Percentiles rank a stretch among this genome's conserved stretches.
Conservation (phyloP, 2,888 invertebrate genomes). For the Perdita meconis region DNA sequence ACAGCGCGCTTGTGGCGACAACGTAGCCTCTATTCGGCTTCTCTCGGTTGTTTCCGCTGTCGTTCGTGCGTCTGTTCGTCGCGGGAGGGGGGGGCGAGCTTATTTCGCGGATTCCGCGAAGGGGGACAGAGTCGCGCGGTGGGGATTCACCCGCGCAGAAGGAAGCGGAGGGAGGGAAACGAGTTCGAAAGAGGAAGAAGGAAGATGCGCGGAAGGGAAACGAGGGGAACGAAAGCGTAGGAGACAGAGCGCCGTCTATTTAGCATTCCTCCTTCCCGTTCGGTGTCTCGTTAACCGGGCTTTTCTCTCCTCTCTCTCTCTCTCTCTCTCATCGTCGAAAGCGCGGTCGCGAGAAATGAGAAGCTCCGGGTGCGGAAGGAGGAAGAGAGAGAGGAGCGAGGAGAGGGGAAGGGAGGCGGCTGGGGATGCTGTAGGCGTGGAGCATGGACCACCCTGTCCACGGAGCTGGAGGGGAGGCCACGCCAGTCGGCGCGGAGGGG, state of each 20-base stretch:
- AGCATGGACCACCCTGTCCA: slow-evolving; percentile 74
- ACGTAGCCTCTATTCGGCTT: slow-evolving; percentile 69
- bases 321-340: background rate
- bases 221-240: slow-evolving; percentile 48
- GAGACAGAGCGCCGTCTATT: slow-evolving; percentile 75
- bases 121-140: slow-evolving; percentile 41
- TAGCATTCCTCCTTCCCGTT: slow-evolving; percentile 82
- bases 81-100: slow-evolving; percentile 49
- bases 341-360: slow-evolving; percentile 54
- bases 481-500: slow-evolving; percentile 67
- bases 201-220: slow-evolving; percentile 26
- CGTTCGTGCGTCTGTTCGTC: slow-evolving; percentile 15
- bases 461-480: slow-evolving; percentile 68
- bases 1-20: slow-evolving; percentile 71
- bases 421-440: slow-evolving; percentile 76
- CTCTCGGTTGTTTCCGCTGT: slow-evolving; percentile 65
- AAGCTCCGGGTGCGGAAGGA: slow-evolving; percentile 27
- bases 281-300: slow-evolving; percentile 80
- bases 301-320: slow-evolving; percentile 63
- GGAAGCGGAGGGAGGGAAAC: slow-evolving; percentile 37
- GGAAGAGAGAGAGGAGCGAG: slow-evolving; percentile 52
- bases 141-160: slow-evolving; percentile 49
- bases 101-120: slow-evolving; percentile 50
- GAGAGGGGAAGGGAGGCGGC: slow-evolving; percentile 58
- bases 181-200: slow-evolving; percentile 14